These are phyloP conservation scores for Bombyx huttoni DNA, from an alignment of 2,888 invertebrate species.

Conservation along the genomic window DNA sequence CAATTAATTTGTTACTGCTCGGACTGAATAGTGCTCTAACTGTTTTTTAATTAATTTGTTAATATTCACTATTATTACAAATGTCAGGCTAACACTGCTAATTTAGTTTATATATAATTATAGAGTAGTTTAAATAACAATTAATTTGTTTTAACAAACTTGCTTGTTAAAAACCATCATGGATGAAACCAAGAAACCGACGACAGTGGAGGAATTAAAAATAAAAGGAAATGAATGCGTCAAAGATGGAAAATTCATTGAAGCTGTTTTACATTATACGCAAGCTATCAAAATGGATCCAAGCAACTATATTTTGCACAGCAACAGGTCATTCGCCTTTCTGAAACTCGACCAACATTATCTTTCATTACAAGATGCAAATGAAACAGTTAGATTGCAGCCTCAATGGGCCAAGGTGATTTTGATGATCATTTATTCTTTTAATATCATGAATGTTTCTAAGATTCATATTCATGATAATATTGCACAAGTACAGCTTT, in stretches of 20 bases:
- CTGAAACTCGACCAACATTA: conserved; percentile 83
- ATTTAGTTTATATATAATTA: too few species aligned
- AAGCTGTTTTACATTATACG: conserved; percentile 85
- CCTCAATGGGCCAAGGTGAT: conserved; percentile 85
- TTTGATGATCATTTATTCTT: neutral
- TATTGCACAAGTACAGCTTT: too few species aligned
- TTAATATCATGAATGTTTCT: neutral
- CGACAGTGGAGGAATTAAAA: conserved; percentile 74
- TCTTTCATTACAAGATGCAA: conserved; percentile 83
- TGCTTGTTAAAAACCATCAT: conserved; percentile 13
- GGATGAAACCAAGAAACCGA: conserved; percentile 46
- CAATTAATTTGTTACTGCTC: too few species aligned
- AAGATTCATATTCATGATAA: neutral
- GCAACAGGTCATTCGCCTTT: conserved; percentile 86
- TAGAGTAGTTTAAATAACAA: too few species aligned
- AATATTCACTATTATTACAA: too few species aligned
- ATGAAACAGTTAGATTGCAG: conserved; percentile 79
- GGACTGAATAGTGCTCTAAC: too few species aligned
- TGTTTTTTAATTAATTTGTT: too few species aligned
- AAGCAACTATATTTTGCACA: conserved; percentile 79
- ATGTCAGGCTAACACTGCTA: too few species aligned
- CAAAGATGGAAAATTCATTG: conserved; percentile 78
- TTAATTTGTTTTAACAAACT: too few species aligned
- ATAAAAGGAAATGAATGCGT: conserved; percentile 84
- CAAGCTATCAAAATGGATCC: conserved; percentile 83